Base-by-base conservation (phyloP, 2,888 invertebrate species). In the Geophilus truncorum region DNA sequence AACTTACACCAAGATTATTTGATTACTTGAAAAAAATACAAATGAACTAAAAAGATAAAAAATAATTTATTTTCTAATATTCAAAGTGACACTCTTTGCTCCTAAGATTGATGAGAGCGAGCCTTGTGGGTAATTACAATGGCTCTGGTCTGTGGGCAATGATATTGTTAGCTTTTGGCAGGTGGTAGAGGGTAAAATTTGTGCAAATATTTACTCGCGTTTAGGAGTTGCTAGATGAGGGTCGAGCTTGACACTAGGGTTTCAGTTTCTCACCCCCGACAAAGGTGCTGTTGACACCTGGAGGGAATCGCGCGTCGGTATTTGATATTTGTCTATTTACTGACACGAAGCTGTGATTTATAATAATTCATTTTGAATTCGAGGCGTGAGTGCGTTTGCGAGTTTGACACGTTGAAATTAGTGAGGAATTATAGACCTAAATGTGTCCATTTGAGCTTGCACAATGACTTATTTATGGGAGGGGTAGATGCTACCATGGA, bases 91-190 rank as follows among this genome's bases (percentile, higher is more conserved):
- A 70, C 25, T 18, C 2, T 28, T 70, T 70, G 25, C 28, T 2
- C 12, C 10, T 45, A 15, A 28, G 28, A 70, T 28, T 70, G 25
- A 18, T 51, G 18, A 18, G 21, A 18, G 18, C 51, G 21, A 51
- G 18, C 70, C 28, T 62, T 62, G 62, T 70, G 70, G 70, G 25
- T 70, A 70, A 0, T 70, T 70, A 25, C 70, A 70, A 70, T 9
- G 28, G 70, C 25, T 70, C 18, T 18, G 51, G 12, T 28, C 70
- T 70, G 70, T 21, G 18, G 4, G 70, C 70, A 28, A 70, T 70
- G 70, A 70, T 70, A 70, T 70, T 70, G 70, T 70, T 70, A 70
- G 70, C 70, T 70, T 70, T 70, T 28, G 28, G 70, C 70, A 70
- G 70, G 70, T 70, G 70, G 25, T 70, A n/a, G 5, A 6, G 70